Evolutionary conservation across 1,140 invertebrate species (phyloP).

Genomic region (Oryctes rhinoceros): DNA sequence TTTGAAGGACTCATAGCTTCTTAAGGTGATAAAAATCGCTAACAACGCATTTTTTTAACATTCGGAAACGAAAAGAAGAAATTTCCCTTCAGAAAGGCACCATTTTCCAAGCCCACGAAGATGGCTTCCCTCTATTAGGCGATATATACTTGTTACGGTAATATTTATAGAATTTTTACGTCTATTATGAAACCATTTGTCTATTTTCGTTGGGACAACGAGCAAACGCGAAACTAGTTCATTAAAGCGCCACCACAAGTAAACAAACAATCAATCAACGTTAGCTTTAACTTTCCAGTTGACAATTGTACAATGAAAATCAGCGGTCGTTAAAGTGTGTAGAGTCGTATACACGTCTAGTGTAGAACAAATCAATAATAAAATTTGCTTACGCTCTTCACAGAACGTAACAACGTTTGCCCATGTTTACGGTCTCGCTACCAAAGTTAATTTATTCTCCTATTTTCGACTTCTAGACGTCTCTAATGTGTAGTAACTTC

Average conservation of each 20-base stretch:
- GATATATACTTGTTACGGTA: neutral
- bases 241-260: neutral
- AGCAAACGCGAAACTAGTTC: neutral
- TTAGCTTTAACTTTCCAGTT: neutral
- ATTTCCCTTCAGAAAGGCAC: neutral
- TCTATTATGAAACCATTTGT: neutral
- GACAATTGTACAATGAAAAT: neutral
- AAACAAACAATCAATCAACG: slow-evolving; percentile 4
- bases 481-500: neutral
- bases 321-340: neutral
- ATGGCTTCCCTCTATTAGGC: neutral
- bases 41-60: too few species aligned
- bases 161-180: neutral
- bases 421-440: neutral
- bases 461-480: neutral
- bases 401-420: neutral
- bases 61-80: neutral
- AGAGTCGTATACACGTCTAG: neutral
- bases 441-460: neutral
- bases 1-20: too few species aligned
- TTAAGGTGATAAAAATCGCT: too few species aligned
- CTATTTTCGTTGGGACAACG: neutral
- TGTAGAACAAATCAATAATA: neutral
- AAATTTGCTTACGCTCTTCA: neutral
- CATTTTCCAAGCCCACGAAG: neutral